Conservation (phyloP, 1,140 invertebrate genomes). For the Reticulitermes speratus region DNA sequence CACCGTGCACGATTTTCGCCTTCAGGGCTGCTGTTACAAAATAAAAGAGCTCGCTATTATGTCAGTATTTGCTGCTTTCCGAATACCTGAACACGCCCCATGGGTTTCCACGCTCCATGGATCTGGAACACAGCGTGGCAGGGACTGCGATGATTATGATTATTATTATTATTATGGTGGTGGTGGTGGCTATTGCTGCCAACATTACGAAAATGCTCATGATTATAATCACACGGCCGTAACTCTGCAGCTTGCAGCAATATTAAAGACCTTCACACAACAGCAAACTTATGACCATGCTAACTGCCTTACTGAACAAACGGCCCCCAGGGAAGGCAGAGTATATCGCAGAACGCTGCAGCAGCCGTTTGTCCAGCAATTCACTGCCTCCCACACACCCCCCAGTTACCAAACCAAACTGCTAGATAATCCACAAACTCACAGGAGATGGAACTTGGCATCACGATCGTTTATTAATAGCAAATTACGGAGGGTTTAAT, state of each 20-base stretch:
- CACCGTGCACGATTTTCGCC: background rate
- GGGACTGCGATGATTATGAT: background rate
- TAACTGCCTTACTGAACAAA: constrained; percentile 1
- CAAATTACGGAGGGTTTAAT: background rate
- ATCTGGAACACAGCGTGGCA: background rate
- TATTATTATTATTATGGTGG: background rate
- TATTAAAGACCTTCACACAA: background rate
- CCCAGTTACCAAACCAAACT: background rate
- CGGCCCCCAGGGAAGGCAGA: background rate
- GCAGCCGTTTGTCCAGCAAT: background rate
- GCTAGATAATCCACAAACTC: background rate
- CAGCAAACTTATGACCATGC: background rate
- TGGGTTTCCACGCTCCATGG: background rate
- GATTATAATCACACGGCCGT: background rate
- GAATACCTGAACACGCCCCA: background rate
- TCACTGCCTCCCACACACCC: background rate
- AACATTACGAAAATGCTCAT: background rate
- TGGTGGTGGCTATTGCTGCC: background rate
- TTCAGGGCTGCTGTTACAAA: background rate
- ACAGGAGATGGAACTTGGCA: background rate
- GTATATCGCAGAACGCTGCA: background rate
- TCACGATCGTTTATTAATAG: constrained; percentile 2
- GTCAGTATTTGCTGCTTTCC: background rate
- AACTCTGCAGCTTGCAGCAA: background rate
- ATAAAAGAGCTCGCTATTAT: background rate